Evolutionary conservation across 2,888 invertebrate genomes (phyloP), one percentile per base, ranked within the genome.

Genomic region (Drosophila fulvimacula): DNA sequence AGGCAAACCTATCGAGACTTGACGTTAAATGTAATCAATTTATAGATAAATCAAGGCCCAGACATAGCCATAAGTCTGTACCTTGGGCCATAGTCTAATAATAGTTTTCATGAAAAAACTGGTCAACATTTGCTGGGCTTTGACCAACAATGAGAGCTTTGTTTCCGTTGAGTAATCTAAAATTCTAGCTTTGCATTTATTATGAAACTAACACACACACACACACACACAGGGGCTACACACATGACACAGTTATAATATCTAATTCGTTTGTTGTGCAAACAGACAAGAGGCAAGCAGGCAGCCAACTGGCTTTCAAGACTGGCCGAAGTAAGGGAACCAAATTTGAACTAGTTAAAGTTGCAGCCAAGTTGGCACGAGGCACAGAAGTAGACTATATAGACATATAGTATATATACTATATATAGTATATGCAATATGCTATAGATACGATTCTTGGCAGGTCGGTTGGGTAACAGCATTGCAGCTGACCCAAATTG

Each of bases 401-500:
- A 41, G 17, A 55, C 32, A 39, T 38, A 56, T 17, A 39, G 24
- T 27, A 30, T n/a, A 36, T 5, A 39, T 36, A 24, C 42, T 44
- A 44, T 38, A 46, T 49, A 48, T 34, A 53, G 30, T 24, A 53
- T 41, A 57, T 34, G 34, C 21, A 34, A 46, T 57, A 52, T 68
- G 58, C 70, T 41, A 69, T 73, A 73, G 68, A 68, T 78, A 68
- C 75, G 62, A 73, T 78, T 68, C 73, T 75, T 76, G 78, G 76
- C 73, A 64, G 49, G 69, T 69, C 10, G 44, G 57, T 59, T 69
- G 69, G 57, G 46, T 48, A 48, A 49, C 68, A 48, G 44, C 68
- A 67, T 32, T 59, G 64, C 57, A 62, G 76, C 57, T 76, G 76
- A 76, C 76, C 76, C 79, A 76, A 78, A 76, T 76, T 69, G 74